Evolutionary conservation across 1,140 invertebrate genomes (phyloP).

Genomic region (Chironomus tepperi): DNA sequence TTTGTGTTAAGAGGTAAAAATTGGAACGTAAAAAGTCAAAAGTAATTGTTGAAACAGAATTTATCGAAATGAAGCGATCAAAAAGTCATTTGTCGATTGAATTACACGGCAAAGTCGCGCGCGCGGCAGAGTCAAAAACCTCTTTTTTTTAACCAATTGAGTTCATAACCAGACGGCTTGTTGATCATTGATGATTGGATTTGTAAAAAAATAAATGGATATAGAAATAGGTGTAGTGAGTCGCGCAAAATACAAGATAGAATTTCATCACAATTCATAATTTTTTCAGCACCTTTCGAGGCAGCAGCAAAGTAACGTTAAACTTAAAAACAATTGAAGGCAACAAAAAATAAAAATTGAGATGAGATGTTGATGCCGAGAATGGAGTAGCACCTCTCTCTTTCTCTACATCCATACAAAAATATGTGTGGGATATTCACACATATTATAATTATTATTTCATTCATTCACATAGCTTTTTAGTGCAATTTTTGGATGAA

Average conservation of each 20-base stretch:
- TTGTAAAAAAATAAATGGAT: neutral
- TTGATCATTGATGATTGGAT: neutral
- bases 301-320: too few relatives aligned
- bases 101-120: neutral
- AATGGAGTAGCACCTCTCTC: constrained; percentile 3
- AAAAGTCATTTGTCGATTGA: constrained; percentile 13
- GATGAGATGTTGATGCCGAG: neutral
- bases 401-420: neutral
- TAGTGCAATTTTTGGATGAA: too few relatives aligned
- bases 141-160: neutral
- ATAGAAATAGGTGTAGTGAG: neutral
- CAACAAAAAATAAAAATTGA: neutral
- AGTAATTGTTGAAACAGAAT: constrained; percentile 7
- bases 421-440: constrained; percentile 22
- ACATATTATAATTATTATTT: constrained; percentile 23
- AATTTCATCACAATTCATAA: constrained; percentile 23
- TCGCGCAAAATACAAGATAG: neutral
- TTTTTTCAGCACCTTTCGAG: constrained; percentile 18
- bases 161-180: neutral
- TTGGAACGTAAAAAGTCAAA: constrained; percentile 7
- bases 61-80: neutral
- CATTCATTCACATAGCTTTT: neutral
- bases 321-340: neutral
- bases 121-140: neutral
- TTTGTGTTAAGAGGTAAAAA: neutral